Evolutionary conservation across 2,888 invertebrate genomes (phyloP).

Genomic region (Zele albiditarsus): DNA sequence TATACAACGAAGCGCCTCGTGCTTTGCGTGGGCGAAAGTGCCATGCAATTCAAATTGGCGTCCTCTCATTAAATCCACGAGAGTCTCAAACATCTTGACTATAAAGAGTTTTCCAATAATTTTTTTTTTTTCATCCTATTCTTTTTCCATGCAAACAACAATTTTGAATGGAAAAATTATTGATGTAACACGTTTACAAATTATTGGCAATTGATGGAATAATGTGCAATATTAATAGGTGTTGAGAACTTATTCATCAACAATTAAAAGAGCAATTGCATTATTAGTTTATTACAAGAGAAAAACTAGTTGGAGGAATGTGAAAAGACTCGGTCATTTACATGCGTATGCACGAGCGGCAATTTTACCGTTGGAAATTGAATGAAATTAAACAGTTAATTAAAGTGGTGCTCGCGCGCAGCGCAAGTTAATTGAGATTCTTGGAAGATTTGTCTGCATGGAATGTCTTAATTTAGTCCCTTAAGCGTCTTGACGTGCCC

Average conservation of each 20-base stretch:
- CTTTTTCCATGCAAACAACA: background rate
- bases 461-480: slow-evolving; percentile 74
- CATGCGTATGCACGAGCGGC: background rate
- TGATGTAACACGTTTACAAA: no score
- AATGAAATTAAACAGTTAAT: slow-evolving; percentile 73
- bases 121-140: slow-evolving; percentile 9
- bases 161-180: no score
- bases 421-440: slow-evolving; percentile 72
- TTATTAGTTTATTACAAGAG: background rate
- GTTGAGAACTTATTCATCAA: no score
- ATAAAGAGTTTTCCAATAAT: slow-evolving; percentile 29
- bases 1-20: slow-evolving; percentile 40
- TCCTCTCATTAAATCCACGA: slow-evolving; percentile 55
- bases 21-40: slow-evolving; percentile 58
- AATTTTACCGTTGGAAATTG: slow-evolving; percentile 62
- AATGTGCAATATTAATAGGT: no score
- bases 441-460: slow-evolving; percentile 72
- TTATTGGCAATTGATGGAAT: no score
- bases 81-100: slow-evolving; percentile 24
- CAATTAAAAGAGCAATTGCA: no score
- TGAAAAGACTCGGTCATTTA: background rate
- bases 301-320: background rate
- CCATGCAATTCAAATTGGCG: slow-evolving; percentile 68
- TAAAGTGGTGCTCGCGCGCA: slow-evolving; percentile 59
- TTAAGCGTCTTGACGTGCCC: slow-evolving; percentile 72